These are phyloP conservation scores for Lineus longissimus DNA, from an alignment of 1,140 invertebrate genomes.

Conservation along the genomic window DNA sequence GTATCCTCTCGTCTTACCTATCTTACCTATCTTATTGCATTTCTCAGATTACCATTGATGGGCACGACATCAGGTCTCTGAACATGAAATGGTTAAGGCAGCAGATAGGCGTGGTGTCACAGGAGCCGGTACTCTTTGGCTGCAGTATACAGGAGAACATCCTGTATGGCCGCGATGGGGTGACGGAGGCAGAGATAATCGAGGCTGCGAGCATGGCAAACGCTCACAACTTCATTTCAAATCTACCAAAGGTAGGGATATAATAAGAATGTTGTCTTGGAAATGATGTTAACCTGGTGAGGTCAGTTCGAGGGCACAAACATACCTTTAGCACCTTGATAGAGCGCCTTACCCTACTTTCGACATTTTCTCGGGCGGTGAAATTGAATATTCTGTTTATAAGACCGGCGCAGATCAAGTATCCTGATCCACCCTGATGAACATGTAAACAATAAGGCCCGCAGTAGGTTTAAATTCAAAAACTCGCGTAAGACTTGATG, in stretches of 20 bases:
- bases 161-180: conserved; percentile 66
- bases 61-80: conserved; percentile 66
- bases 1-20: not conserved
- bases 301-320: not conserved
- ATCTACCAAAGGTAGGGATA: conserved; percentile 60
- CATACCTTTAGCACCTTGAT: not conserved
- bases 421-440: too few species aligned
- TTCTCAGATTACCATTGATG: conserved; percentile 66
- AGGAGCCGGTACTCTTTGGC: conserved; percentile 81
- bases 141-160: conserved; percentile 87
- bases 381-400: too few species aligned
- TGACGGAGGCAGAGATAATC: conserved; percentile 59
- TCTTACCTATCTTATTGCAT: not conserved
- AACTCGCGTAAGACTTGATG: too few species aligned
- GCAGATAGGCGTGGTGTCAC: not conserved
- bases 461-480: not conserved
- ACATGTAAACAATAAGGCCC: too few species aligned
- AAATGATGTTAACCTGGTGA: not conserved
- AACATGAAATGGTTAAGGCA: conserved; percentile 73
- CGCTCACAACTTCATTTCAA: conserved; percentile 77
- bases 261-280: not conserved
- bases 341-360: too few species aligned
- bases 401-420: too few species aligned
- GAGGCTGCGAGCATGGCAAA: conserved; percentile 78
- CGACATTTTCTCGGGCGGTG: too few species aligned